phyloP scores from a whole-genome alignment of 2,113 vertebrate species.

The Mugil cephalus region DNA sequence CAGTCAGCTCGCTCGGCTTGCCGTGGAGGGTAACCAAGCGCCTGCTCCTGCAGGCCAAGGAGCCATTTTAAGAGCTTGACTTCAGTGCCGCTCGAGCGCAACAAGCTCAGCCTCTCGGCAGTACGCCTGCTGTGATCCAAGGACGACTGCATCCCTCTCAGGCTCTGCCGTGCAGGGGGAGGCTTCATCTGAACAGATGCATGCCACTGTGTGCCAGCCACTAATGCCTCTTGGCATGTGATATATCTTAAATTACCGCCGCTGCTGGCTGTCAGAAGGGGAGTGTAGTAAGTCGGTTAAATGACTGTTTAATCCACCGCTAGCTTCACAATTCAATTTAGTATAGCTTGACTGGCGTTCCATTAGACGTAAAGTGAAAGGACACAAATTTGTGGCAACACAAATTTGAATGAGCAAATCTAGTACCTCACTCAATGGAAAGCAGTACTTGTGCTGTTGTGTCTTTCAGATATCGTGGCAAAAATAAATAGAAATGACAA shows the following conservation, averaged over 20 bases:
- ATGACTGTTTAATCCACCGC: conserved; percentile 28
- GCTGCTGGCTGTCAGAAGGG: conserved; percentile 39
- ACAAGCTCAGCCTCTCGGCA: conserved; percentile 42
- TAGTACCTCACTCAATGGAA: background rate
- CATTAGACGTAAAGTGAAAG: background rate
- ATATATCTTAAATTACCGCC: conserved; percentile 45
- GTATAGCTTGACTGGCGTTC: background rate
- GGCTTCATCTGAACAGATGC: conserved; percentile 49
- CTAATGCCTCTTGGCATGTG: conserved; percentile 45
- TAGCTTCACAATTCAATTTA: background rate
- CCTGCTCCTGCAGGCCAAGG: conserved; percentile 48
- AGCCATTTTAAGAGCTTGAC: conserved; percentile 66
- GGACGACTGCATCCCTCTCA: conserved; percentile 24
- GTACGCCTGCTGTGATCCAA: conserved; percentile 43
- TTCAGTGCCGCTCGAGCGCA: conserved; percentile 23
- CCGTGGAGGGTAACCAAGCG: conserved; percentile 22
- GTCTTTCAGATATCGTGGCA: too few species aligned
- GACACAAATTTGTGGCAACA: background rate
- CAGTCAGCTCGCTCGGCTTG: background rate
- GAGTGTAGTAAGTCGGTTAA: conserved; percentile 39
- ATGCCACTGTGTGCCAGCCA: conserved; percentile 38
- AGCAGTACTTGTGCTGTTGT: background rate
- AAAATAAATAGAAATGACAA: too few species aligned
- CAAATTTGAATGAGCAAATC: background rate
- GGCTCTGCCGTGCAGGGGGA: conserved; percentile 17